A percentile compares a stretch with the other conserved stretches of the same genome.
These are phyloP conservation scores for Ptilonorhynchus violaceus DNA, from an alignment of 2,113 vertebrate genomes.

Conservation along the genomic window DNA sequence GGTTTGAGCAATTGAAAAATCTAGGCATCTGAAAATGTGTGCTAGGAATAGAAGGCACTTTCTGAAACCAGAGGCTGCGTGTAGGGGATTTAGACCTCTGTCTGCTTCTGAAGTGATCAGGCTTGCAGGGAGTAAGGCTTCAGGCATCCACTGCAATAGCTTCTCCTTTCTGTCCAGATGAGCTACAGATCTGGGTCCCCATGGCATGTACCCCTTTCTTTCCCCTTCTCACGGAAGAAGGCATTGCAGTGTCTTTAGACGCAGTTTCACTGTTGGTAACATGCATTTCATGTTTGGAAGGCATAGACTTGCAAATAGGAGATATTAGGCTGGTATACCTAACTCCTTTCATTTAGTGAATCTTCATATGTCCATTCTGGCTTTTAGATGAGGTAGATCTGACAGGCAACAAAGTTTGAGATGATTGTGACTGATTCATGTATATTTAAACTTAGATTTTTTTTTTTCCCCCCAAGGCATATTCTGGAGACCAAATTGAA, in stretches of 20 bases:
- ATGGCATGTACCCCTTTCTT: not conserved
- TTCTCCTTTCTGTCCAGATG: not conserved
- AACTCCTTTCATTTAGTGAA: not conserved
- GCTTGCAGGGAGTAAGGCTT: not conserved
- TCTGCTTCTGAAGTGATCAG: not conserved
- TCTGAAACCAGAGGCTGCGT: not conserved
- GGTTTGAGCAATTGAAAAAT: not conserved
- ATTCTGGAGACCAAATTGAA: not conserved
- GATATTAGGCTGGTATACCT: not conserved
- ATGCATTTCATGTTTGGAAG: not conserved
- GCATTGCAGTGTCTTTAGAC: not conserved
- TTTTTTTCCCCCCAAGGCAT: not conserved
- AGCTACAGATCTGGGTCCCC: not conserved
- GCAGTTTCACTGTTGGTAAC: not conserved
- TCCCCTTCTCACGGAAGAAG: not conserved
- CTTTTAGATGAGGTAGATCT: not conserved
- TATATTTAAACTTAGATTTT: not conserved
- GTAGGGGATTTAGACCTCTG: not conserved
- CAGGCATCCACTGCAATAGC: not conserved
- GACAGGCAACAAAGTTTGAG: not conserved
- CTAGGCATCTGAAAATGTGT: not conserved
- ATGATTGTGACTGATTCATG: not conserved
- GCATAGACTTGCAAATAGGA: not conserved
- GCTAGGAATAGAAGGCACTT: not conserved
- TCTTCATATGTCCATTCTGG: not conserved